Conservation (phyloP, 2,113 vertebrate genomes). For the Brienomyrus brachyistius region DNA sequence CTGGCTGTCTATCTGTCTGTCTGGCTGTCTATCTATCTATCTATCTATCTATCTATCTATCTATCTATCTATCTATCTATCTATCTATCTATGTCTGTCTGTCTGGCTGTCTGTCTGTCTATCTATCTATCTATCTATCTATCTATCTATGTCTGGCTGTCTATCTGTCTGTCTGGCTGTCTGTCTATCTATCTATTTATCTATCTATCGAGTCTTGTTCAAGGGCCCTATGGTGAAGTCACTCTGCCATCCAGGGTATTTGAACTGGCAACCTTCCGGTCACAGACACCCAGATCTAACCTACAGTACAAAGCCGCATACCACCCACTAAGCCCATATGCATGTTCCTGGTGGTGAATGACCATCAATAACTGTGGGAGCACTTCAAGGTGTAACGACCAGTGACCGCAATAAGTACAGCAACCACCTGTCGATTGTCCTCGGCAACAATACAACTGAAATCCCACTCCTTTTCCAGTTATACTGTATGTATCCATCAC, state of each 20-base stretch:
- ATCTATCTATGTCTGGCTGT: no score
- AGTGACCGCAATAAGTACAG: not conserved
- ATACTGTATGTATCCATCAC: not conserved
- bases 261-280: not conserved
- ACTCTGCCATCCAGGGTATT: not conserved
- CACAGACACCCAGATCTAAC: not conserved
- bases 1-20: no score
- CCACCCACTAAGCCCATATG: constrained; percentile 20
- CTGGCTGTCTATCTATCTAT: no score
- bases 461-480: not conserved
- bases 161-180: no score
- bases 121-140: no score
- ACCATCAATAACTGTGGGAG: not conserved
- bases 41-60: no score
- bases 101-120: no score
- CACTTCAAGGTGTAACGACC: not conserved
- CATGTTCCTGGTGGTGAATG: constrained; percentile 8
- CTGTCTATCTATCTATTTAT: no score
- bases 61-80: no score
- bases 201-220: not conserved
- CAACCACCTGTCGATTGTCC: not conserved
- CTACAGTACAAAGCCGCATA: not conserved
- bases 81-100: no score
- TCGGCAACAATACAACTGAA: not conserved
- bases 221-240: not conserved